phyloP scores from a whole-genome alignment of 1,140 invertebrate genomes.

The Drosophila neocordata region DNA sequence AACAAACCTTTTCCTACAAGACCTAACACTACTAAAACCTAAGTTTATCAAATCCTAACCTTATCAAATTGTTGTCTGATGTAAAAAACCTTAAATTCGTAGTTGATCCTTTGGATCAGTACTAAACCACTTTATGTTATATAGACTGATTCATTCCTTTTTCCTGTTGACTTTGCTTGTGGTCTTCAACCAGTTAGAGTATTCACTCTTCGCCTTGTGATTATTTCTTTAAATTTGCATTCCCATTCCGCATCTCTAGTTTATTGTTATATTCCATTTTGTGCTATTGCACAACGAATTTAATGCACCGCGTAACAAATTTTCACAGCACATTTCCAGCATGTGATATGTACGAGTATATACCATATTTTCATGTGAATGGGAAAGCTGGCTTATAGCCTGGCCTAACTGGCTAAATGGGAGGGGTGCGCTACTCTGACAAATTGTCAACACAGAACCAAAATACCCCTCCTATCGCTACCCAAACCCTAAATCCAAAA shows the following conservation, averaged over 20 bases:
- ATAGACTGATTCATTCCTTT: no score
- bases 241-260: slow-evolving; percentile 26
- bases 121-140: no score
- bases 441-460: slow-evolving; percentile 64
- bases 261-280: slow-evolving; percentile 52
- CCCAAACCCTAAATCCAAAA: slow-evolving; percentile 2
- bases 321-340: slow-evolving; percentile 72
- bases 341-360: not conserved
- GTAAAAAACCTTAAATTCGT: no score
- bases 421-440: slow-evolving; percentile 59
- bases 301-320: slow-evolving; percentile 74
- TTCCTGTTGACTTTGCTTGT: no score
- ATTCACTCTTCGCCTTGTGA: not conserved
- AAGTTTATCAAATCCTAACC: no score
- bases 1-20: no score
- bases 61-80: no score
- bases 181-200: not conserved
- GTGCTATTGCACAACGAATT: slow-evolving; percentile 55
- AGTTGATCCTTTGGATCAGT: no score
- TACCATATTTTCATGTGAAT: slow-evolving; percentile 32
- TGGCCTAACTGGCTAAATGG: slow-evolving; percentile 77
- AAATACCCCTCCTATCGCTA: no score
- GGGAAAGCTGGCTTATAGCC: slow-evolving; percentile 54
- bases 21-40: no score
- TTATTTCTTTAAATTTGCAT: slow-evolving; percentile 15